Percentiles rank a stretch among this genome's conserved stretches.
Evolutionary conservation across 2,797 vertebrate genomes (phyloP).

Genomic region (Sphenopsis melanotis): DNA sequence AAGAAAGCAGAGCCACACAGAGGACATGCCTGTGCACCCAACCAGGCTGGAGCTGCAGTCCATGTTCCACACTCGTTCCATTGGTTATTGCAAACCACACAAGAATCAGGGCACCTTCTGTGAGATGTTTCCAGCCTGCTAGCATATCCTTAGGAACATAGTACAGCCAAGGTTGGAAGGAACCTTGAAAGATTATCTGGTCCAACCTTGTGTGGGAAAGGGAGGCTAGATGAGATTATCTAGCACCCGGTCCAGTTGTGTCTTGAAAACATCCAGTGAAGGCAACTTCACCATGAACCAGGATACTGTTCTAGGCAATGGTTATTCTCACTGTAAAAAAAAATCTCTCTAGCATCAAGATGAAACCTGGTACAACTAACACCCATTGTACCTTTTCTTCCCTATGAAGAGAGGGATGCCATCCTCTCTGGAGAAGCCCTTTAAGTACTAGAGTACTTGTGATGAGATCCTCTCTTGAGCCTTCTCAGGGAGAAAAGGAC

Average conservation of each 20-base stretch:
- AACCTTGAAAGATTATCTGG: neutral
- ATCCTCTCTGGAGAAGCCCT: neutral
- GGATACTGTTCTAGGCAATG: neutral
- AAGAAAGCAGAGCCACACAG: neutral
- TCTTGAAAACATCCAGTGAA: neutral
- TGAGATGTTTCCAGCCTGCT: neutral
- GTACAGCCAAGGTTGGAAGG: neutral
- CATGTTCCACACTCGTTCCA: accelerated
- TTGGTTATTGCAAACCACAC: neutral
- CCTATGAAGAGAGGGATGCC: neutral
- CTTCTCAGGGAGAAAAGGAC: neutral
- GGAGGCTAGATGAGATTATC: neutral
- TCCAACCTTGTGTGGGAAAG: neutral
- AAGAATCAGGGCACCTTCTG: neutral
- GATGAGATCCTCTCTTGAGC: neutral
- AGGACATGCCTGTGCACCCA: neutral
- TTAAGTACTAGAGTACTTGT: neutral
- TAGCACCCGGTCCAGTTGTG: accelerated
- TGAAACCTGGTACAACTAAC: neutral
- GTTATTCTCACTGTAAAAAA: neutral
- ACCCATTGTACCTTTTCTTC: neutral
- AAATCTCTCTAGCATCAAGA: neutral
- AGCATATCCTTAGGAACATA: neutral
- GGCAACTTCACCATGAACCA: neutral
- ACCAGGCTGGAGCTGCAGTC: neutral